Base-by-base conservation (phyloP, 2,888 invertebrate species). In the Odontomyia ornata region DNA sequence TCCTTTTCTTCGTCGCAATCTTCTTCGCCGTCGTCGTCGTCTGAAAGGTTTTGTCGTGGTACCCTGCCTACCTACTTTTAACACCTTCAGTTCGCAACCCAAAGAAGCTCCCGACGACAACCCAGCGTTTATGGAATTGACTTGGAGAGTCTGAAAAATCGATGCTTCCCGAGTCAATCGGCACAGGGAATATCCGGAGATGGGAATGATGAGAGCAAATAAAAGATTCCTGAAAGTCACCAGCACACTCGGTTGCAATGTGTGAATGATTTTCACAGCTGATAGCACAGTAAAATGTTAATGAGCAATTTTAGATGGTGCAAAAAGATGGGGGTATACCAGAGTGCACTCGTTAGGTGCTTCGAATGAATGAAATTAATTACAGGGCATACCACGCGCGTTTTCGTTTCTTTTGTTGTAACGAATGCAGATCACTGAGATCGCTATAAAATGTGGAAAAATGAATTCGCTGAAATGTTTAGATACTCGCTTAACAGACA, bases 261-360 rank as follows among this genome's bases (percentile, higher is more conserved):
- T 75, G 62, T 57, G 76, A 79, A 78, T 79, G 86, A 86, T 86
- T 86, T 86, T 86, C 86, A 86, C 86, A 86, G 85, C 84, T 84
- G 86, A 86, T 86, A 86, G 84, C 84, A 83, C 83, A 83, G 84
- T 85, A 86, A 86, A 86, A 86, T 86, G 86, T 86, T 86, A 86
- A 86, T 86, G 86, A 86, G 86, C 86, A 86, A 86, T 86, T 86
- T 86, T 85, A 86, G 86, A 86, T 86, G 85, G 86, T 86, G 86
- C 85, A 86, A 86, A 86, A 81, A 85, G 86, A 86, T 86, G 84
- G 67, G 64, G 27, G 23, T 21, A 18, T 28, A 18, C 57, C n/a
- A 72, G 30, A 18, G 75, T 57, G 57, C 47, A 52, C 27, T 71
- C 73, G 73, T 73, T 57, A 57, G 46, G 73, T 73, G 46, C 73